Evolutionary conservation across 1,140 invertebrate species (phyloP), one percentile per base, ranked within the genome.

Genomic region (Aphelenchoides avenae): DNA sequence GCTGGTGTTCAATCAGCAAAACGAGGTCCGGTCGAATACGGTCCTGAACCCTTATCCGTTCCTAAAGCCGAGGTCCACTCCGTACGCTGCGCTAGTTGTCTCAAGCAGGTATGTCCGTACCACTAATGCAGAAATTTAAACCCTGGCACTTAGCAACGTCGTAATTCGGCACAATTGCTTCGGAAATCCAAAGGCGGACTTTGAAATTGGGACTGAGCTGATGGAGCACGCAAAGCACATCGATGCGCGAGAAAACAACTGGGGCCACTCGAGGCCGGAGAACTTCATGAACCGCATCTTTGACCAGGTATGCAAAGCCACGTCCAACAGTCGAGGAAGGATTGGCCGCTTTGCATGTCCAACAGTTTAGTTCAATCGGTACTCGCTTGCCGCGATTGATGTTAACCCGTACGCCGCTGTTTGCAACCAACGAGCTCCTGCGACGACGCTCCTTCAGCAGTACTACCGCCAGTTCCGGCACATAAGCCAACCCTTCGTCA

Each of bases 191-290:
- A 84, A 87, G 44, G 90, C 89, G 13, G 84, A 83, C 50, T 97
- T 88, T 75, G 93, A 98, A 81, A 86, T 99, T 42, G 91, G 89
- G 1, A 92, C 89, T 1, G 92, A 97, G 73, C 80, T 96, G 1
- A 85, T 88, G 67, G 91, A 95, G 76, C 92, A 94, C 71, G 91
- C 89, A 64, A 86, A 88, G 78, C 81, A 85, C n/a, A 87, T 98
- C 6, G 89, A 95, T 76, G 92, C 89, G 58, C 88, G 88, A 3
- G 87, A 84, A 67, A 98, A 98, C 74, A 98, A 90, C 87, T 83
- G 96, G 57, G 89, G 91, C 13, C 86, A 71, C 41, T 59, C 64
- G 22, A 57, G 70, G 18, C 63, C 52, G 7, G 41, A 55, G n/a
- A 82, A 66, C 81, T 82, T 1, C 84, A 86, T 57, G 88, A 47